Percentiles rank a stretch among this genome's conserved stretches.
Conservation (phyloP, 2,113 vertebrate genomes). For the Pterocles burchelli region DNA sequence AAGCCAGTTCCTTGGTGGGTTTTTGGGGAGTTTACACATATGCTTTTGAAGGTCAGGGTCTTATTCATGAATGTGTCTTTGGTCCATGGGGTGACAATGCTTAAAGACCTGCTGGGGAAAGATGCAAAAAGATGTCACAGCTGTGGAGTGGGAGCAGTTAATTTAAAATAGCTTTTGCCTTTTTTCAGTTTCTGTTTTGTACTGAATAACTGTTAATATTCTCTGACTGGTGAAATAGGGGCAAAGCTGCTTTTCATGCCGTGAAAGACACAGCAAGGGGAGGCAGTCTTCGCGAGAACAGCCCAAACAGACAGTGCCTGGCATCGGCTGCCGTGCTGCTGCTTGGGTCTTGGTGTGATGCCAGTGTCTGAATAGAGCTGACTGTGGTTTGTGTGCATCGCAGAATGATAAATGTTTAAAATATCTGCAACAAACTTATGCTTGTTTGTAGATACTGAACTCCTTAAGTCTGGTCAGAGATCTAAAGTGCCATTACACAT, state of each 20-base stretch:
- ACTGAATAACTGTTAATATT: neutral
- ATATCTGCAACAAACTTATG: neutral
- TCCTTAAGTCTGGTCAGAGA: neutral
- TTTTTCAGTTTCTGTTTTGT: neutral
- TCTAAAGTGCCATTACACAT: accelerated
- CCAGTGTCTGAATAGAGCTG: accelerated
- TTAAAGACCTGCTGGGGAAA: neutral
- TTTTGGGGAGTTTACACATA: neutral
- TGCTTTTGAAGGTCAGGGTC: neutral
- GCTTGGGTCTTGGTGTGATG: accelerated
- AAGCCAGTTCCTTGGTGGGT: accelerated
- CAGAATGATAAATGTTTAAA: neutral
- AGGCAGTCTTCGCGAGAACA: neutral
- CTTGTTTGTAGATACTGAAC: neutral
- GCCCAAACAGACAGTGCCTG: neutral
- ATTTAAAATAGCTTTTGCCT: neutral
- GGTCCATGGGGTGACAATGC: neutral
- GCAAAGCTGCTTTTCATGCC: neutral
- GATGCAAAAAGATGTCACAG: neutral
- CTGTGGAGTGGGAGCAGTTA: neutral
- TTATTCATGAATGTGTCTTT: neutral
- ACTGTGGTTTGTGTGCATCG: accelerated
- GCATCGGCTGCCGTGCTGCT: accelerated
- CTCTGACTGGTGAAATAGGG: neutral
- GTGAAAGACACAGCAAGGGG: neutral